Conservation (phyloP, 2,888 invertebrate species). For the Dendrolimus houi region DNA sequence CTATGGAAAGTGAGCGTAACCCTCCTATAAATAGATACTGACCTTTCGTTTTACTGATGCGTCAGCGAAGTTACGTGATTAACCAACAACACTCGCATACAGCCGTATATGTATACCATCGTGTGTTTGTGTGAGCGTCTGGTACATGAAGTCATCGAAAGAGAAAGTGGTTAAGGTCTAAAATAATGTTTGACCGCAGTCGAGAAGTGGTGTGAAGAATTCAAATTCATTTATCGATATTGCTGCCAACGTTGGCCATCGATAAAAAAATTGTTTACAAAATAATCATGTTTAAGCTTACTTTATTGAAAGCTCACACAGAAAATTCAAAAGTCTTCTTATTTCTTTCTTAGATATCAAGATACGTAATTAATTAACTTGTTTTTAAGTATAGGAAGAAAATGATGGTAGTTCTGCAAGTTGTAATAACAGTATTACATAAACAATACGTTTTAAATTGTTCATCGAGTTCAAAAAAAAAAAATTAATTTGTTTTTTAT, state of each 20-base stretch:
- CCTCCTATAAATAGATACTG: slow-evolving; percentile 59
- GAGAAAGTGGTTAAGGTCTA: slow-evolving; percentile 66
- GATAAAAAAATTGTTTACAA: neutral
- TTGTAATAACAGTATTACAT: too few species aligned
- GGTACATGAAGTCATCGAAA: slow-evolving; percentile 51
- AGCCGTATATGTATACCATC: slow-evolving; percentile 13
- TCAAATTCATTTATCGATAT: slow-evolving; percentile 8
- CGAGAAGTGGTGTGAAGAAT: slow-evolving; percentile 24
- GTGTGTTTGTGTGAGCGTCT: slow-evolving; percentile 32
- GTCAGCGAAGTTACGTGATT: slow-evolving; percentile 61
- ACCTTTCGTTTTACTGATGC: slow-evolving; percentile 65
- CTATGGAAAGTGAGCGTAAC: slow-evolving; percentile 59
- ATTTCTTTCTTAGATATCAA: too few species aligned
- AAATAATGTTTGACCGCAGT: slow-evolving; percentile 40
- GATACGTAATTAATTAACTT: too few species aligned
- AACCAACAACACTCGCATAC: slow-evolving; percentile 43
- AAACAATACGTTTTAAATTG: too few species aligned
- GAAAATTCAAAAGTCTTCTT: too few species aligned
- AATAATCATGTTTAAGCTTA: too few species aligned
- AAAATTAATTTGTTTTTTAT: too few species aligned
- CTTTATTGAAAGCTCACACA: too few species aligned
- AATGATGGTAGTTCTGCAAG: too few species aligned
- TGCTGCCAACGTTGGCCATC: neutral
- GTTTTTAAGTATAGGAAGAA: too few species aligned
- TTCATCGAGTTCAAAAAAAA: too few species aligned